A percentile compares a stretch with the other conserved stretches of the same genome.
phyloP scores from a whole-genome alignment of 2,888 invertebrate genomes.

The Autographa pulchrina region DNA sequence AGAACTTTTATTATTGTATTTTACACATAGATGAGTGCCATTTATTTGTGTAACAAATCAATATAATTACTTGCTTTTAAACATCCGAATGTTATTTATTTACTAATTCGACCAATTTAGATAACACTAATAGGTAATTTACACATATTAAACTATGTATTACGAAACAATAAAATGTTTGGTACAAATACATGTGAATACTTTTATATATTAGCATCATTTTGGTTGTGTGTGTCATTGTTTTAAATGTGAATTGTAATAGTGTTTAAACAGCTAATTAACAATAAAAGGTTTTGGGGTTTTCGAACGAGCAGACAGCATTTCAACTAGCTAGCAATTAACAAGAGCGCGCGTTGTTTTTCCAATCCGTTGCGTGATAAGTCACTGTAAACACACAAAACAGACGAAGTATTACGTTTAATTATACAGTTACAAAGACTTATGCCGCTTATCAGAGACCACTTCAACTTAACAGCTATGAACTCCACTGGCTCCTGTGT shows the following conservation, averaged over 20 bases:
- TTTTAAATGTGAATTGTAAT: neutral
- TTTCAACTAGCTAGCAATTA: constrained; percentile 47
- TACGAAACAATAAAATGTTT: neutral
- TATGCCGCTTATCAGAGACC: constrained; percentile 72
- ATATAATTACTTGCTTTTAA: neutral
- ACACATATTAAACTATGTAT: neutral
- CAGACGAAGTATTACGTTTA: constrained; percentile 81
- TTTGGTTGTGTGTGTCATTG: neutral
- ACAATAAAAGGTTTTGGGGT: constrained; percentile 6
- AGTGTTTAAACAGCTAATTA: constrained; percentile 29
- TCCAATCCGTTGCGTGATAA: constrained; percentile 76
- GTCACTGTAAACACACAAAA: constrained; percentile 76
- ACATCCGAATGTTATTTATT: too few species aligned
- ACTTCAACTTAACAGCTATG: constrained; percentile 62
- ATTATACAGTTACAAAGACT: constrained; percentile 79
- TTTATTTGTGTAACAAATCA: neutral
- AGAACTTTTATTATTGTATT: neutral
- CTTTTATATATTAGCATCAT: neutral
- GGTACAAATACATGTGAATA: neutral
- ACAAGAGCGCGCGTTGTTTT: constrained; percentile 55
- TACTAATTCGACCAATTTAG: neutral
- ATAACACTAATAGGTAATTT: neutral
- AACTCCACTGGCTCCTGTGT: constrained; percentile 60
- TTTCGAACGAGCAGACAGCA: constrained; percentile 40
- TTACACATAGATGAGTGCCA: neutral